phyloP scores from a whole-genome alignment of 2,113 vertebrate genomes.

The Trichomycterus rosablanca region DNA sequence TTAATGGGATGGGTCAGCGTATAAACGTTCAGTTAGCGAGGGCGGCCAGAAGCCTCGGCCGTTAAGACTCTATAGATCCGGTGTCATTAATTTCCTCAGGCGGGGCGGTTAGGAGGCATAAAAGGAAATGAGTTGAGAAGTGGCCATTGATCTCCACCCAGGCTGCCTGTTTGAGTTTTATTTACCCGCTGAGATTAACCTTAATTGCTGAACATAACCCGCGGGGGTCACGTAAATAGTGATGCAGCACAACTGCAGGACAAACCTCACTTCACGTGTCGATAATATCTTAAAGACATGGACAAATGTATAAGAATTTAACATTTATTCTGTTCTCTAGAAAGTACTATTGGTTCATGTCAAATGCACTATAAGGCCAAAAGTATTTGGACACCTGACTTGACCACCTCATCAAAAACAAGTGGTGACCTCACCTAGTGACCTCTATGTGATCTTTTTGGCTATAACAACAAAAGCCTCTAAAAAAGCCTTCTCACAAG shows the following conservation, averaged over 20 bases:
- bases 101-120: constrained; percentile 67
- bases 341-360: no score
- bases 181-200: constrained; percentile 43
- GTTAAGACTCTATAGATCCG: constrained; percentile 64
- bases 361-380: no score
- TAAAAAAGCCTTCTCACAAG: no score
- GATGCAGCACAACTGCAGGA: constrained; percentile 2
- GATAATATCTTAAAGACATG: no score
- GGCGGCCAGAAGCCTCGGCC: constrained; percentile 27
- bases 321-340: no score
- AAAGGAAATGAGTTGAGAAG: constrained; percentile 77
- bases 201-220: constrained; percentile 35
- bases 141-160: constrained; percentile 69
- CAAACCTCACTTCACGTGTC: constrained; percentile 3
- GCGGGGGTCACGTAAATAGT: constrained; percentile 24
- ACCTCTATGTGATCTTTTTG: no score
- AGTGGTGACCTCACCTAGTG: no score
- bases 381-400: no score
- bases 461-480: no score
- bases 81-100: constrained; percentile 66
- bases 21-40: constrained; percentile 9
- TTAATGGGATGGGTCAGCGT: constrained; percentile 30
- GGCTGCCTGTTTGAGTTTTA: constrained; percentile 43
- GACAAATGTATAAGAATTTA: no score
- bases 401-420: no score